Evolutionary conservation across 2,113 vertebrate species (phyloP), one percentile per base, ranked within the genome.

Genomic region (Seriola dumerili): DNA sequence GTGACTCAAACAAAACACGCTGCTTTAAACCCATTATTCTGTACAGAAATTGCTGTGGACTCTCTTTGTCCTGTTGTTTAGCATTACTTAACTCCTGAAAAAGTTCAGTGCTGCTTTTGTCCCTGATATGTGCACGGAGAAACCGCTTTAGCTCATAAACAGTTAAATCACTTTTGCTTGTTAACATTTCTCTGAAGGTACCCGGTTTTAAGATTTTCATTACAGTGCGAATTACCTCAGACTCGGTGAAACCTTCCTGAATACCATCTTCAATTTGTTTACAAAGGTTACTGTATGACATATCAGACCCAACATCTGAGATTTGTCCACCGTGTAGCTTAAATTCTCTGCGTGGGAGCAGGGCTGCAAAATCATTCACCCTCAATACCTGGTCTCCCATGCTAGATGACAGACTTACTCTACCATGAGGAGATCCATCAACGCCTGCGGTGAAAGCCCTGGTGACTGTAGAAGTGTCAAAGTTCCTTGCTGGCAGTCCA

Each of bases 111-210:
- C 72, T 76, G 9, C 6, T 85, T 21, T 71, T 85, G 3, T 80
- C 61, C 0, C 66, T 44, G 1, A 85, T 1, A 3, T 81, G 72
- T 8, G 64, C 34, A 1, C 25, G 12, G 8, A 76, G 52, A 64
- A 80, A 85, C 4, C 2, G 8, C 36, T 71, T 80, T 3, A 67
- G 16, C 72, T 76, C 72, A 44, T 70, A 21, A 0, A 72, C 0
- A 32, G 38, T 80, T 3, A 54, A 0, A 36, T 50, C 42, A 50
- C 54, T 8, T 62, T 78, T 69, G 6, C 1, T 36, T 36, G 34
- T 48, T 14, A 71, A 48, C 80, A 82, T 82, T 0, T 82, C 72
- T 36, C 64, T 68, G 6, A 69, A 81, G 5, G 55, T 54, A 46
- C 44, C 80, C 14, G 65, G 61, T 70, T 76, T 82, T 2, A 38